phyloP scores from a whole-genome alignment of 2,113 vertebrate species.

The Lagopus muta region DNA sequence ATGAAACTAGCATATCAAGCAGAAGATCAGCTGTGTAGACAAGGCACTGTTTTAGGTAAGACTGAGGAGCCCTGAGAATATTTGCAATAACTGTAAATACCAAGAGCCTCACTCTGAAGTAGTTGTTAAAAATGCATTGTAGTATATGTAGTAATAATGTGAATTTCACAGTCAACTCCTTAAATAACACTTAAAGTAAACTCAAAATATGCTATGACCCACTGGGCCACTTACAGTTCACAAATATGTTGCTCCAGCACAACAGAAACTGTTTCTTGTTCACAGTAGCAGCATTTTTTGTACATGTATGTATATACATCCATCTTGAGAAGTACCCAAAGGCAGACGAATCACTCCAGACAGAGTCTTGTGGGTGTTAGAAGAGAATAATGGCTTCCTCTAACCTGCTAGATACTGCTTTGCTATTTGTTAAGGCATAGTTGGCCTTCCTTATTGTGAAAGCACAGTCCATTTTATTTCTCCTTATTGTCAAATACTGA shows the following conservation, averaged over 20 bases:
- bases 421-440: fast-evolving
- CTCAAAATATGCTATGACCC: not conserved
- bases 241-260: not conserved
- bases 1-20: not conserved
- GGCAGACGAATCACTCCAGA: not conserved
- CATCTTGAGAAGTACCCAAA: not conserved
- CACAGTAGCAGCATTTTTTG: not conserved
- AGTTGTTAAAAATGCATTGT: not conserved
- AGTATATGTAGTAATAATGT: not conserved
- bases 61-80: not conserved
- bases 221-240: not conserved
- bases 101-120: not conserved
- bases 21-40: not conserved
- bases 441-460: not conserved
- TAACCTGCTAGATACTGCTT: not conserved
- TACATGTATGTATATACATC: no score
- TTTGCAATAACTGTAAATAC: not conserved
- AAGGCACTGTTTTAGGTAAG: not conserved
- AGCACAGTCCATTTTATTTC: not conserved
- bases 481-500: not conserved
- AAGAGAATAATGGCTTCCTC: not conserved
- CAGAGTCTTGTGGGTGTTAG: not conserved
- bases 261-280: not conserved
- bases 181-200: not conserved
- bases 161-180: not conserved